Evolutionary conservation across 2,888 invertebrate genomes (phyloP), one percentile per base, ranked within the genome.

Genomic region (Chloromyia formosa): DNA sequence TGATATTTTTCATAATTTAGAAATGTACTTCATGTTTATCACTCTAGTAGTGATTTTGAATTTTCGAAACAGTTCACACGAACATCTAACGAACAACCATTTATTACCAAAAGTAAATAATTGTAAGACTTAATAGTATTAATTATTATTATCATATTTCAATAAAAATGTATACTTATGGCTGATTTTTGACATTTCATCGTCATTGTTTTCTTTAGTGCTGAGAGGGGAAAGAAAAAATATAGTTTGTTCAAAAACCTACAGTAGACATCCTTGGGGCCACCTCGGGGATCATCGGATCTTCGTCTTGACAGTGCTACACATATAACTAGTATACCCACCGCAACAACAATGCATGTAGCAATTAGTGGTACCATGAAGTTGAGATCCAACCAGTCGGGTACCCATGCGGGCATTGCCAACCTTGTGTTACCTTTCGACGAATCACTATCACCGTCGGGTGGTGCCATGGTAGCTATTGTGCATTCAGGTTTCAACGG

Each of bases 281-380:
- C 95, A 85, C 95, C 92, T 83, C 94, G 90, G 80, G 88, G 86
- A 83, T 95, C 94, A 86, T 93, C 89, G 77, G 92, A 88, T 84
- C 95, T 91, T 85, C 94, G 89, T 83, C 95, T 89, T 72, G 94
- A 93, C 73, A 95, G 88, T 49, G 95, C 95, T 81, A 95, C 92
- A 86, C 95, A 95, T 84, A 95, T 93, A 82, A 97, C 95, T 81
- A 95, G 91, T 81, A 96, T 91, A 78, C 96, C 95, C 80, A 96
- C 94, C 81, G 95, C 90, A 84, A 96, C 92, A 79, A 97, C 95
- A 80, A 97, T 93, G 77, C 96, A 89, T 35, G 95, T 95, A 58
- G 95, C 95, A 81, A 94, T 90, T 78, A 96, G 92, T 0, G 96
- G 96, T 23, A 97, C 94, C 82, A 96, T 90, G 78, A 97, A 93